Base-by-base conservation (phyloP, 1,140 invertebrate genomes). In the Drosophila tsacasi region DNA sequence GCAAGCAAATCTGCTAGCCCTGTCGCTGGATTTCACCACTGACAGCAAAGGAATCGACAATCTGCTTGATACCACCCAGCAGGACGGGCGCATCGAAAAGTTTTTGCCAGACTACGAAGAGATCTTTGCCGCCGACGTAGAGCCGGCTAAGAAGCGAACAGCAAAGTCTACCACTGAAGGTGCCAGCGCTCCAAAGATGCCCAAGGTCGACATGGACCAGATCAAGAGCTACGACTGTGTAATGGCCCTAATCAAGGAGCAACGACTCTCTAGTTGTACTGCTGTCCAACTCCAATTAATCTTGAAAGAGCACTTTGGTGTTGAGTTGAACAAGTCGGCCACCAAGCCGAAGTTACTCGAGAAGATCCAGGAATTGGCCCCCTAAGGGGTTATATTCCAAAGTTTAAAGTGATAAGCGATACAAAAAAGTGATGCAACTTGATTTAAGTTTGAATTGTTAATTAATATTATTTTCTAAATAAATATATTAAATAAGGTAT, bases 11-110 rank as follows among this genome's bases (percentile, higher is more conserved):
- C 52, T 93, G 27, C 49, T 93, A 0, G 84, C 79, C 4, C 61
- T 93, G 21, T 79, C 92, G 0, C 46, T 93, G 19, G 80, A 93
- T 62, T 81, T 93, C 21, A 81, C 80, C 27, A 67, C 76, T 0
- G 87, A 93, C 6, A 58, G 54, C 15, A 61, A 63, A 3, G 81
- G 81, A 12, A 47, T 80, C 0, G 81, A 63, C 19, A 75, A 84
- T 44, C 54, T 92, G 55, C 83, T 89, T 7, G 83, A 92, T 68
- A 59, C 75, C 10, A 54, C 69, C 10, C 39, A 63, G n/a, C 92
- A 92, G 59, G 76, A 92, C 57, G 60, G 79, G 54, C 91, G 92
- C n/a, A 92, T 92, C 60, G 75, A 77, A 10, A 76, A 81, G 37
- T 32, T 86, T 15, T 1, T 92, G 30, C 83, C 83, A 5, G 50